Evolutionary conservation across 2,888 invertebrate species (phyloP), one percentile per base, ranked within the genome.

Genomic region (Tipula vernalis): DNA sequence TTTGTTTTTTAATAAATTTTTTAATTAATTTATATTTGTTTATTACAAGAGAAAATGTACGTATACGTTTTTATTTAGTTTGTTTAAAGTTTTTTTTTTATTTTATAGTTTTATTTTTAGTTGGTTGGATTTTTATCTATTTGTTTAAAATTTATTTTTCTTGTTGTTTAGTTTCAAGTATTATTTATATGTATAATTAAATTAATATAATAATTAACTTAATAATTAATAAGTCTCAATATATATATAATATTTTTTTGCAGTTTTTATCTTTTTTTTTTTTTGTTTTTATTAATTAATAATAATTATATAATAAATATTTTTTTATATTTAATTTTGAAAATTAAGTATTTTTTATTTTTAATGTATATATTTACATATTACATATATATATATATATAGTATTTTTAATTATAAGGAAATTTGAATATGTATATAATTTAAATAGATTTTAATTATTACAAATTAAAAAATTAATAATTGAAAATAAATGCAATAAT

Each of bases 171-270:
- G 15, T 36, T 84, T 84, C 6, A 39, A 39, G 39, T 84, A 5
- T 39, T 39, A 15, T 39, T n/a, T 84, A 15, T 84, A 84, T 84
- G 36, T 84, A 85, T 84, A 84, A 39, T 84, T 84, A 39, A 84
- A 84, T 42, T 85, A 85, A 85, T 85, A 84, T 36, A 84, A 39
- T 85, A 85, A 85, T 85, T 85, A 84, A 85, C 85, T 85, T 85
- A 85, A 85, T 85, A 85, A 85, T 85, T 85, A 85, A 85, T 85
- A 85, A 85, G 85, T 85, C 85, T 85, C 85, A 85, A 85, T 85
- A 85, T 71, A 84, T 83, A 83, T 85, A 85, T 85, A 85, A 39
- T 85, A 85, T 71, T 71, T 71, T 71, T 71, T 71, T 71, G 71
- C 71, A 71, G 4, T 28, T 71, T 71, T 47, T 83, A 12, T 83